A percentile compares a stretch with the other conserved stretches of the same genome.
phyloP scores from a whole-genome alignment of 2,113 vertebrate species.

The Chroicocephalus ridibundus region DNA sequence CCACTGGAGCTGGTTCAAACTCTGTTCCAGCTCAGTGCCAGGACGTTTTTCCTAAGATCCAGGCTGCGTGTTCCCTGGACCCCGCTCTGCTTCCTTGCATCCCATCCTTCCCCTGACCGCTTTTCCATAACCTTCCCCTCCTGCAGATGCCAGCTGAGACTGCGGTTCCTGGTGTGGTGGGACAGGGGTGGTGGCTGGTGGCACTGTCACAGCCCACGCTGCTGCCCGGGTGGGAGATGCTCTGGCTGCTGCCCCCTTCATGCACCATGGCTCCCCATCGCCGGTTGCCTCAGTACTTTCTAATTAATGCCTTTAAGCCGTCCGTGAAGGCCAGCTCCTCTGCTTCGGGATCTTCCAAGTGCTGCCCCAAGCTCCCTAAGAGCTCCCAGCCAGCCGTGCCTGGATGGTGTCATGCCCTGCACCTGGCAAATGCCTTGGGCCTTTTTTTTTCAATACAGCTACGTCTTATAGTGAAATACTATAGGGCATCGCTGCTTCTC shows the following conservation, averaged over 20 bases:
- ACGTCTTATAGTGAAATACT: not conserved
- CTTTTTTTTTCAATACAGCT: not conserved
- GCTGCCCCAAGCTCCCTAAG: not conserved
- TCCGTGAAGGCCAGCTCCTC: not conserved
- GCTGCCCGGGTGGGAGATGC: fast-evolving
- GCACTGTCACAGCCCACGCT: not conserved
- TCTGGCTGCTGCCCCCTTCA: not conserved
- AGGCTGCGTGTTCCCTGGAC: not conserved
- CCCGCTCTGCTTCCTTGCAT: fast-evolving
- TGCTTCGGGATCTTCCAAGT: not conserved
- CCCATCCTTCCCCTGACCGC: not conserved
- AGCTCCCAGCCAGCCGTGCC: not conserved
- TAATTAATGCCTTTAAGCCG: not conserved
- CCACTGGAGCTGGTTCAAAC: not conserved
- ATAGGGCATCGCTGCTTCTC: not conserved
- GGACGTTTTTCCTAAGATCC: not conserved
- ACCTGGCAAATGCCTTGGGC: not conserved
- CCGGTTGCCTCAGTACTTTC: not conserved
- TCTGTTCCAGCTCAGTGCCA: not conserved
- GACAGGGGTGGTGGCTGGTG: not conserved
- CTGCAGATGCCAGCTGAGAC: not conserved
- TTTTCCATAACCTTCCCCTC: not conserved
- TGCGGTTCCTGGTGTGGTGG: fast-evolving
- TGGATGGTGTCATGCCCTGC: not conserved
- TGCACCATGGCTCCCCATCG: fast-evolving